Percentiles rank a stretch among this genome's conserved stretches.
phyloP scores from a whole-genome alignment of 2,888 invertebrate genomes.

The Hyppa rectilinea region DNA sequence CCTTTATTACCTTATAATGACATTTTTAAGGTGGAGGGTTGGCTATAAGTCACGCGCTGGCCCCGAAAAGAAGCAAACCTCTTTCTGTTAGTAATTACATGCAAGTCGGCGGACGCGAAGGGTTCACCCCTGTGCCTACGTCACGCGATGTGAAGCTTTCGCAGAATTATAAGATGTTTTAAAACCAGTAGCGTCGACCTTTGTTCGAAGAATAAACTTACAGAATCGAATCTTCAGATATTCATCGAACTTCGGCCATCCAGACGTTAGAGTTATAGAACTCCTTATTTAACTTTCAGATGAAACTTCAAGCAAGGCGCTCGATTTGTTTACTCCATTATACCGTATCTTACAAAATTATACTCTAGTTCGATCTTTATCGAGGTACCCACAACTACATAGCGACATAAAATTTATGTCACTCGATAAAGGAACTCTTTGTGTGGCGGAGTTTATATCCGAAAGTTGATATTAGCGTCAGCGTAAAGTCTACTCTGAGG shows the following conservation, averaged over 20 bases:
- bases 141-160: constrained; percentile 84
- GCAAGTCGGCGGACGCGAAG: constrained; percentile 79
- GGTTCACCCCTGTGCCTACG: constrained; percentile 75
- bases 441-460: constrained; percentile 67
- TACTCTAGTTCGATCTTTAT: constrained; percentile 60
- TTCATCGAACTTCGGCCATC: constrained; percentile 71
- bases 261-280: constrained; percentile 56
- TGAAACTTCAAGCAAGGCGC: constrained; percentile 64
- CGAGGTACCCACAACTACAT: constrained; percentile 42
- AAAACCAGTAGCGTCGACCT: constrained; percentile 55
- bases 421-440: constrained; percentile 67
- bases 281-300: constrained; percentile 76
- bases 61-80: constrained; percentile 85
- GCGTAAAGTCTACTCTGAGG: constrained; percentile 74
- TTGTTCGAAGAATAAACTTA: constrained; percentile 49
- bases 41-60: constrained; percentile 81
- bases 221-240: constrained; percentile 71
- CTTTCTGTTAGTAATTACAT: constrained; percentile 85
- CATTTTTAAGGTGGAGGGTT: constrained; percentile 77
- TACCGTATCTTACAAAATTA: constrained; percentile 59
- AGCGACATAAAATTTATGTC: constrained; percentile 61
- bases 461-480: constrained; percentile 62
- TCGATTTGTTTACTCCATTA: constrained; percentile 64
- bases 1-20: constrained; percentile 82
- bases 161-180: constrained; percentile 68